Base-by-base conservation (phyloP, 2,113 vertebrate genomes). In the Sinocyclocheilus anshuiensis region DNA sequence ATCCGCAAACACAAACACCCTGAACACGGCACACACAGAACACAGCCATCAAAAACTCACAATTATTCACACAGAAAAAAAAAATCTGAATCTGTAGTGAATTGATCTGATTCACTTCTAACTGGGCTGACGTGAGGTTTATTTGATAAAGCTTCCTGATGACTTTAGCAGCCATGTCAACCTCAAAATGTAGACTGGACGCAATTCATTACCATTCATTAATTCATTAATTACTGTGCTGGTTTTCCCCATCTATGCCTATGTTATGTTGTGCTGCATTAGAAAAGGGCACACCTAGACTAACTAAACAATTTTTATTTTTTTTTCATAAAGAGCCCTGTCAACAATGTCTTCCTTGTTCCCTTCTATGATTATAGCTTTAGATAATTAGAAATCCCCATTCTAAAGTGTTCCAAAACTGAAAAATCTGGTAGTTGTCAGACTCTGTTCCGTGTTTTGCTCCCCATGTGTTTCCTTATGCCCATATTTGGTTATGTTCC, bases 1-100 rank as follows among this genome's bases (percentile, higher is more conserved):
- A 77, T 98, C 98, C 0, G 96, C 96, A 82, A 99, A 96, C 88
- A 98, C 93, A 89, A 99, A 96, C 91, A 98, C 95, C 92, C 97
- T 99, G 91, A 65, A 72, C 24, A 88, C 7, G 7, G 7, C 18
- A 59, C 86, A 81, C 16, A 57, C 87, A 81, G 77, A 65, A 84
- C 81, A 86, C 82, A 86, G 67, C 53, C 69, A 63, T 81, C 48
- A 67, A 11, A 53, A 18, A 55, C 55, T 83, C 61, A 45, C 42
- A 74, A 3, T 81, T 65, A 86, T 24, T 78, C 45, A 78, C 75
- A 79, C 15, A 50, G 48, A 50, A 42, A 7, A 42, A 1, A 42
- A 55, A 2, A 16, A 26, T 0, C 16, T n/a, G n/a, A n/a, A n/a
- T n/a, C n/a, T n/a, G n/a, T n/a, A n/a, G n/a, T n/a, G n/a, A n/a